Evolutionary conservation across 2,797 vertebrate genomes (phyloP), one percentile per base, ranked within the genome.

Genomic region (Enteromius anoplus): DNA sequence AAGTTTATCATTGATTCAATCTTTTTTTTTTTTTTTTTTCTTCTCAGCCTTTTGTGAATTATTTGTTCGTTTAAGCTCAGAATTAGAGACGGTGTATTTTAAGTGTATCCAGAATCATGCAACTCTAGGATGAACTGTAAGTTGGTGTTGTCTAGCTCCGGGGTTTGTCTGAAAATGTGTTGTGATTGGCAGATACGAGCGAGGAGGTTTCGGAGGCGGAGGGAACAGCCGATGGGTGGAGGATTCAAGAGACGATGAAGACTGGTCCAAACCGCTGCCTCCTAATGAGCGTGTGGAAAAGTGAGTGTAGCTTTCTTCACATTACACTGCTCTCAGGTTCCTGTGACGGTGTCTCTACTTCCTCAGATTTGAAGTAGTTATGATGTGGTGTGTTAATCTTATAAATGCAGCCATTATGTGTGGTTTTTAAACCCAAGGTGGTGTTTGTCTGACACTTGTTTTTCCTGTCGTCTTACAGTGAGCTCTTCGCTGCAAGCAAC

Each of bases 241-340:
- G 32, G 97, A 98, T 11, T 84, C 91, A 78, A 96, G 96, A 70
- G 97, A 98, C 29, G 97, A 99, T 70, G 96, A 96, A 92, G 98
- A 99, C 79, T 99, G 98, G 98, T 99, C 98, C 84, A 99, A 99
- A 87, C 98, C 96, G 78, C 96, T 96, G 10, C 92, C 96, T 15
- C 93, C 96, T 40, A 99, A 98, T 71, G 98, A 99, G 88, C 98
- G 98, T 15, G 87, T 97, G 89, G 98, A 99, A 85, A 91, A 96
- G 98, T 99, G 91, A 94, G 97, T 93, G 37, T 55, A 11, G 17
- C 26, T 2, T 14, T 15, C 29, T 17, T 32, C 6, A 32, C 15
- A 64, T 17, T 14, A 64, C 3, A 0, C 26, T 64, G 60, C 60
- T 64, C 12, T 29, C 26, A 29, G 5, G 26, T 62, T 62, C 12